These are phyloP conservation scores for Otis tarda DNA, from an alignment of 2,113 vertebrate species.

Conservation along the genomic window DNA sequence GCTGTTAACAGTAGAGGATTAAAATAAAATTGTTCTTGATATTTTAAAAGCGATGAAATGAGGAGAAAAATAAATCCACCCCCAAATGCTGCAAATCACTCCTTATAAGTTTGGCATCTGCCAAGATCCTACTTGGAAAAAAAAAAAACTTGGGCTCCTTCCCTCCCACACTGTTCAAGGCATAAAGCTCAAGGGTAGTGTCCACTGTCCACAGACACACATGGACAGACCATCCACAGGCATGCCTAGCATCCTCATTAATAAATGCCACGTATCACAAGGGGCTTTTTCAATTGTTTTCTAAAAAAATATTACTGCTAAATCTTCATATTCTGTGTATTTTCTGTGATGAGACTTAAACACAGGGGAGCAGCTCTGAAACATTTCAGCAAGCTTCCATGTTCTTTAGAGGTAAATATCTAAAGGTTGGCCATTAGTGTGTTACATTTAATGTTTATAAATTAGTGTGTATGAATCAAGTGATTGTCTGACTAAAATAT, in stretches of 20 bases:
- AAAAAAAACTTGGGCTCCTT: neutral
- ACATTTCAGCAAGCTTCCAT: neutral
- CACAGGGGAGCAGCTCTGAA: neutral
- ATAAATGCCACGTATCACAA: neutral
- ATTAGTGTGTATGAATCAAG: neutral
- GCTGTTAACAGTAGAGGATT: constrained; percentile 45
- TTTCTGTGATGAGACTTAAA: neutral
- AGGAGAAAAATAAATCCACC: constrained; percentile 65
- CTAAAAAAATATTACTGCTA: neutral
- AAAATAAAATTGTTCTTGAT: constrained; percentile 64
- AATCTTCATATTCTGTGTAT: neutral
- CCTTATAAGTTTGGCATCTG: constrained; percentile 11
- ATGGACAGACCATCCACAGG: neutral
- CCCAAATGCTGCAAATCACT: constrained; percentile 25
- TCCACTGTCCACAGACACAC: neutral
- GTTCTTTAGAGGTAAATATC: neutral
- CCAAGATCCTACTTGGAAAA: constrained; percentile 4
- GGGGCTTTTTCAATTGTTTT: neutral
- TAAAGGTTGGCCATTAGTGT: neutral
- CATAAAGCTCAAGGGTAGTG: neutral
- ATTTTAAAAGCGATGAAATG: constrained; percentile 52
- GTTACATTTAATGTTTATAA: neutral
- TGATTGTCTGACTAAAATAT: neutral
- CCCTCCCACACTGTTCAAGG: neutral
- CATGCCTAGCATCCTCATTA: neutral